phyloP scores from a whole-genome alignment of 2,113 vertebrate species.

The Ciconia maguari region DNA sequence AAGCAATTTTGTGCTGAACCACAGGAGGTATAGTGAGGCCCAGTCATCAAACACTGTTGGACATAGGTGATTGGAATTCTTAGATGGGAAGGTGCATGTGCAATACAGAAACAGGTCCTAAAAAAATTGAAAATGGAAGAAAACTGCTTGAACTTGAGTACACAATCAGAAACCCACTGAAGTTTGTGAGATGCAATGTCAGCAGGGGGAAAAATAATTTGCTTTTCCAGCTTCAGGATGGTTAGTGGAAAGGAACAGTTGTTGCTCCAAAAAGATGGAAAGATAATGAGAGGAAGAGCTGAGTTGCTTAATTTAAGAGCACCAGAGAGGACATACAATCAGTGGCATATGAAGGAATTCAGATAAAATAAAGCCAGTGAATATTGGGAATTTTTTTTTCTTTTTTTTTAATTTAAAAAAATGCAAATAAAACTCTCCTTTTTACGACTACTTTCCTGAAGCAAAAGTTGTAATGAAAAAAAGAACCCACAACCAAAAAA shows the following conservation, averaged over 20 bases:
- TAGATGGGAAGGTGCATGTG: neutral
- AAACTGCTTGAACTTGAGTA: neutral
- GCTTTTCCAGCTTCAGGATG: neutral
- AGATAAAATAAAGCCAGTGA: neutral
- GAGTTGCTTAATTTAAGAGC: neutral
- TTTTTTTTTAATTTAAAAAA: neutral
- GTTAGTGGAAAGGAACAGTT: neutral
- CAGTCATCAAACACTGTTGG: neutral
- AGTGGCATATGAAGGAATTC: neutral
- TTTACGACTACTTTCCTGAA: neutral
- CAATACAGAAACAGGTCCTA: neutral
- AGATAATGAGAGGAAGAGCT: neutral
- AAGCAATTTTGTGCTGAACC: conserved; percentile 54
- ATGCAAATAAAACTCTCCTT: neutral
- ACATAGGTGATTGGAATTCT: conserved; percentile 39
- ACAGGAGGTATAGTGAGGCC: neutral
- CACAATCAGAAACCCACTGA: conserved; percentile 1
- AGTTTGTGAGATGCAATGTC: neutral
- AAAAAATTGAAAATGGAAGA: neutral
- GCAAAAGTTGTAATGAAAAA: neutral
- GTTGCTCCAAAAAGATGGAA: neutral
- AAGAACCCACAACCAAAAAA: rapidly evolving
- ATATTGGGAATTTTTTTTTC: rapidly evolving
- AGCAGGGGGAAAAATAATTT: neutral
- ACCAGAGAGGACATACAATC: neutral